A percentile compares a stretch with the other conserved stretches of the same genome.
These are phyloP conservation scores for Phalanger gymnotis DNA, from an alignment of 2,797 vertebrate species.

Conservation along the genomic window DNA sequence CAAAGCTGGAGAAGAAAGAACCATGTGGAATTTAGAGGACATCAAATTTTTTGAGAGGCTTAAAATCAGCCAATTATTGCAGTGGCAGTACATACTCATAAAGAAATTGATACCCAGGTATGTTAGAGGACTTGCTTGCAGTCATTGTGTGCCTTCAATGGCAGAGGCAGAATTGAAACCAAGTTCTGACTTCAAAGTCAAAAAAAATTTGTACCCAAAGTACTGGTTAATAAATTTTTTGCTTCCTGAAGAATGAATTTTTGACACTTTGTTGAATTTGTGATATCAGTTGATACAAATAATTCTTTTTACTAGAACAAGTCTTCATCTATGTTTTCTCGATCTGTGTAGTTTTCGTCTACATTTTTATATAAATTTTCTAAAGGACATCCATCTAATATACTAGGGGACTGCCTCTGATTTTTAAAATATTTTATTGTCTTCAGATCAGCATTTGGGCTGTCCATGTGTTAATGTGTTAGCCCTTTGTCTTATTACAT, in stretches of 20 bases:
- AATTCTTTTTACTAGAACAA: background rate
- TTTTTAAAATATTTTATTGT: background rate
- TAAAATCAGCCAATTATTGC: background rate
- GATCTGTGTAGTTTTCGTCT: background rate
- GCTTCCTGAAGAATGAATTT: slow-evolving; percentile 72
- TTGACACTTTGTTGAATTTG: background rate
- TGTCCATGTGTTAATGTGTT: background rate
- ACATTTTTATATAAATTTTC: background rate
- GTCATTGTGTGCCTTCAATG: background rate
- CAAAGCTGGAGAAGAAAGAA: background rate
- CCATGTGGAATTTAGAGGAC: background rate
- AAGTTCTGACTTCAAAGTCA: background rate
- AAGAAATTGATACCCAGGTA: background rate
- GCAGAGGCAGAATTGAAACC: background rate
- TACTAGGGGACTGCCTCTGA: background rate
- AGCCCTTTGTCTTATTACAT: background rate
- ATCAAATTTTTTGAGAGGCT: background rate
- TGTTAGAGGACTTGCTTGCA: background rate
- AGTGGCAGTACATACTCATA: background rate
- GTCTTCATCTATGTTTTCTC: background rate
- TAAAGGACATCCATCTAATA: background rate
- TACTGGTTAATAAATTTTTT: slow-evolving; percentile 69
- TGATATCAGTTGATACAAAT: background rate
- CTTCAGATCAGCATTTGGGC: background rate
- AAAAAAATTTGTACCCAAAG: slow-evolving; percentile 33